Percentiles rank a stretch among this genome's conserved stretches.
Conservation (phyloP, 2,888 invertebrate species). For the Andrena bicolor region DNA sequence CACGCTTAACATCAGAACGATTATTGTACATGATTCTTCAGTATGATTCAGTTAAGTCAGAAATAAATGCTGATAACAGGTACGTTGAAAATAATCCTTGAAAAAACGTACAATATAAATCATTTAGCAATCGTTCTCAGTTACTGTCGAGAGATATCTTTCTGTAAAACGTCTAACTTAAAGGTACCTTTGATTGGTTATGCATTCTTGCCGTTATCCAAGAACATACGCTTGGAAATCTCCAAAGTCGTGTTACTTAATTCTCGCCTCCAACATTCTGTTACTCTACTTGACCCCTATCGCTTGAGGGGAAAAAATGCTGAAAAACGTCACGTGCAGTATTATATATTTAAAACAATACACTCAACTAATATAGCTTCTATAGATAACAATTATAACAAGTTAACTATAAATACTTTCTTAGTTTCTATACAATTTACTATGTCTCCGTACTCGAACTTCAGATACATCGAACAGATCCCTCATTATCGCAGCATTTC, state of each 20-base stretch:
- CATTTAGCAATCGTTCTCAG: slow-evolving; percentile 31
- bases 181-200: slow-evolving; percentile 49
- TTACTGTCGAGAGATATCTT: slow-evolving; percentile 26
- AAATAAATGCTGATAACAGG: slow-evolving; percentile 42
- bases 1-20: slow-evolving; percentile 17
- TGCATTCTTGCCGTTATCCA: slow-evolving; percentile 58
- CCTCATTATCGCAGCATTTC: slow-evolving; percentile 20
- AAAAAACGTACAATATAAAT: slow-evolving; percentile 27
- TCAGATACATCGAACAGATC: slow-evolving; percentile 58
- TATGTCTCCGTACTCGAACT: slow-evolving; percentile 59
- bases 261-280: slow-evolving; percentile 78
- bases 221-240: slow-evolving; percentile 65
- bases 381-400: slow-evolving; percentile 59
- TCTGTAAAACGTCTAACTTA: slow-evolving; percentile 39
- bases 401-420: slow-evolving; percentile 50
- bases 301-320: slow-evolving; percentile 82
- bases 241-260: slow-evolving; percentile 71
- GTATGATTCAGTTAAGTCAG: slow-evolving; percentile 33
- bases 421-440: slow-evolving; percentile 55
- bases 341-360: slow-evolving; percentile 64
- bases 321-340: slow-evolving; percentile 81
- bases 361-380: slow-evolving; percentile 59
- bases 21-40: slow-evolving; percentile 35
- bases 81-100: slow-evolving; percentile 39
- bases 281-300: slow-evolving; percentile 74